phyloP scores from a whole-genome alignment of 2,888 invertebrate genomes.

The Xylota sylvarum region DNA sequence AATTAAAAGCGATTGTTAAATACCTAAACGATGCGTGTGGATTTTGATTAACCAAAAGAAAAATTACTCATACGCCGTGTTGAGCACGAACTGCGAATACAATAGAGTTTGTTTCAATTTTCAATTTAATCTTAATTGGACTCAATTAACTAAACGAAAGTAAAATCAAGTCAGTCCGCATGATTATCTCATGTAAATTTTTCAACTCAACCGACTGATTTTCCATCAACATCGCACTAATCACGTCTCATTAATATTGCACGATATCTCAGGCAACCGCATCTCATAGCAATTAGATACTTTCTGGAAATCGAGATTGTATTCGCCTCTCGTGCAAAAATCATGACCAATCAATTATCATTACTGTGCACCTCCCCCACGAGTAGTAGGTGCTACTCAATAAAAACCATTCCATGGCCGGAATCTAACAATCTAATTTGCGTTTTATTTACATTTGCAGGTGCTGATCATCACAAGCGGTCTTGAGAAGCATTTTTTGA shows the following conservation, averaged over 20 bases:
- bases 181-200: slow-evolving; percentile 16
- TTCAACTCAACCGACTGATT: slow-evolving; percentile 39
- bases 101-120: slow-evolving; percentile 8
- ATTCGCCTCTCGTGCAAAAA: slow-evolving; percentile 24
- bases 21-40: neutral
- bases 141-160: slow-evolving; percentile 51
- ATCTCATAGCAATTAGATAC: slow-evolving; percentile 47
- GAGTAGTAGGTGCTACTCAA: slow-evolving; percentile 5
- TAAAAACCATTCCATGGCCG: slow-evolving; percentile 28
- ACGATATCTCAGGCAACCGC: slow-evolving; percentile 52
- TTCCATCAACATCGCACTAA: slow-evolving; percentile 36
- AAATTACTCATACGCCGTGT: slow-evolving; percentile 58
- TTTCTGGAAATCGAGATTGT: slow-evolving; percentile 43
- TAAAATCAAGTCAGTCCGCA: slow-evolving; percentile 31
- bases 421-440: slow-evolving; percentile 33
- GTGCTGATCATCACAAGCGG: slow-evolving; percentile 57
- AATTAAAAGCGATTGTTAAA: slow-evolving; percentile 15
- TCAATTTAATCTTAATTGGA: slow-evolving; percentile 31
- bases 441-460: slow-evolving; percentile 52
- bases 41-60: slow-evolving; percentile 10
- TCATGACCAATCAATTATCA: slow-evolving; percentile 61
- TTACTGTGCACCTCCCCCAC: neutral
- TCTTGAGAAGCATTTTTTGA: slow-evolving; percentile 43
- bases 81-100: slow-evolving; percentile 29
- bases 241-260: slow-evolving; percentile 34